Conservation (phyloP, 2,113 vertebrate genomes). For the Rhadina sibilatrix region DNA sequence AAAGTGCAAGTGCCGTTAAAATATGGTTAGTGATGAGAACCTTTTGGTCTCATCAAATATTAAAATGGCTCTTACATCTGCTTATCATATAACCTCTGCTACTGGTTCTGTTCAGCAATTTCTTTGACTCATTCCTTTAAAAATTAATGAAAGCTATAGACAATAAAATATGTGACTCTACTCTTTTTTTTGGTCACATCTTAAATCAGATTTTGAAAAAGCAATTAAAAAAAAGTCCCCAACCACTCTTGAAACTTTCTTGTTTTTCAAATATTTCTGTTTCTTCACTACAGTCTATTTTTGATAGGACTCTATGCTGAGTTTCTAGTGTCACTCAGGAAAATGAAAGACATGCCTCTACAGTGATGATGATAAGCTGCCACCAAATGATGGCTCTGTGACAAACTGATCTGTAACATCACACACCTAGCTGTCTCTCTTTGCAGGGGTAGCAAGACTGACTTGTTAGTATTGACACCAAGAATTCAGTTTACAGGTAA, state of each 20-base stretch:
- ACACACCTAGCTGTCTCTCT: neutral
- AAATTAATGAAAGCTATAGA: slow-evolving; percentile 63
- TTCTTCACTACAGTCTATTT: neutral
- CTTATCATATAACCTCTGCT: neutral
- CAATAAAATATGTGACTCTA: slow-evolving; percentile 20
- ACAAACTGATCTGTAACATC: neutral
- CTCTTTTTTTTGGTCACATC: neutral
- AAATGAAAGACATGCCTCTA: neutral
- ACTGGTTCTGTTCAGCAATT: slow-evolving; percentile 40
- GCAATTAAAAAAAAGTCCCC: neutral
- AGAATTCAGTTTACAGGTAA: neutral
- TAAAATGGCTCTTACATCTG: slow-evolving; percentile 69
- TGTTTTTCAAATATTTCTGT: neutral
- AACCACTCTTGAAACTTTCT: neutral
- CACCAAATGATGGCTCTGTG: neutral
- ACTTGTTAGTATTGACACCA: neutral
- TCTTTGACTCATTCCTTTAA: slow-evolving; percentile 58
- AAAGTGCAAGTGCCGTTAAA: slow-evolving; percentile 70
- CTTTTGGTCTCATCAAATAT: slow-evolving; percentile 79
- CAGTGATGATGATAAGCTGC: neutral
- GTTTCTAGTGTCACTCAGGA: neutral
- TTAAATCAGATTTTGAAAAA: slow-evolving; percentile 6
- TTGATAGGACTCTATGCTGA: neutral
- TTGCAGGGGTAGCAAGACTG: neutral
- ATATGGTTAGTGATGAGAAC: slow-evolving; percentile 72